Base-by-base conservation (phyloP, 2,797 vertebrate species). In the Siniperca scherzeri region DNA sequence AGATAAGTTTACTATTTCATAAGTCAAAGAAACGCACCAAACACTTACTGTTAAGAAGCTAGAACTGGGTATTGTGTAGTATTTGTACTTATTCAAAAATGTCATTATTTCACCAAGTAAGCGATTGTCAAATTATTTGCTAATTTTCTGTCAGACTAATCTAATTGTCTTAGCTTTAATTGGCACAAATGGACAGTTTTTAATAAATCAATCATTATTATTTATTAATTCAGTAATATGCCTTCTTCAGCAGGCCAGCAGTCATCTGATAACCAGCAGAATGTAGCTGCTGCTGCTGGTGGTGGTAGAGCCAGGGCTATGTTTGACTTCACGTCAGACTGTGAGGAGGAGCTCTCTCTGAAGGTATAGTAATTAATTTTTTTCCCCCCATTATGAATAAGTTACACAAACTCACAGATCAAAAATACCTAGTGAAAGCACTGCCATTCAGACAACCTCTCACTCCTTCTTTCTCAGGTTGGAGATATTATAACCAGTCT, bases 311-410 rank as follows among this genome's bases (percentile, higher is more conserved):
- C 93, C 82, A 96, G 92, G 91, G 97, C 97, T 48, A 84, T 98
- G 74, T 98, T 94, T 81, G 92, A 96, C 88, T 99, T 97, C 87
- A 80, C 90, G 1, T 96, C 97, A 42, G 93, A 97, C 72, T 96
- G 96, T 71, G 95, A 96, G 13, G 97, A 99, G 84, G 98, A 99
- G 86, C 97, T 99, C 78, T 96, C 97, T 21, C 94, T 99, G 72
- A 96, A 94, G 96, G 94, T 94, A n/a, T 0, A 3, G 87, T 40
- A 1, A 56, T 21, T 22, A 0, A 1, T 27, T 14, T 0, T 0
- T 38, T 36, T 5, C 17, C 7, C 9, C 7, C 1, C 0, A 0
- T 48, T 10, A 12, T 19, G 1, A 55, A 65, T 42, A 25, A 12
- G 21, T 4, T 38, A 5, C 5, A 44, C 1, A 3, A 46, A 61